Base-by-base conservation (phyloP, 2,888 invertebrate species). In the Danaus chrysippus region DNA sequence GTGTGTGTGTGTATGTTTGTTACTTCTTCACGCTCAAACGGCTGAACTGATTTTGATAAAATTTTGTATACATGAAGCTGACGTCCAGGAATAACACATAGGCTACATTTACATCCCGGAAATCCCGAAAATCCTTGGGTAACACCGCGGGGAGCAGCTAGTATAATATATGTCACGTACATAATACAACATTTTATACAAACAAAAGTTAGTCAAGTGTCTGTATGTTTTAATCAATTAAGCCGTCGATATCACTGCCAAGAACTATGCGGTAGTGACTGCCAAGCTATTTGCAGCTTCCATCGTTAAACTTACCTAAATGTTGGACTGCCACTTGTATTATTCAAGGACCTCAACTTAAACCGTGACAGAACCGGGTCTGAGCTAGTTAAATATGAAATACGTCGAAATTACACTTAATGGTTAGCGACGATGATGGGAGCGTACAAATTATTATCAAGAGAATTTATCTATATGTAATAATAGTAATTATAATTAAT, bases 171-270 rank as follows among this genome's bases (percentile, higher is more conserved):
- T 15, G 10, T 49, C 2, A 17, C n/a, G 10, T 46, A 46, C 11
- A 46, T n/a, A 9, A 46, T 46, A 2, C 3, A 13, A 46, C 13
- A 46, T 49, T 10, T 17, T 17, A 49, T 17, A 49, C 49, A 49
- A 49, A 49, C 17, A 46, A 46, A 46, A 9, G 58, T 60, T 71
- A 65, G 67, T 70, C 65, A 76, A 76, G 75, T 73, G 76, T 75
- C 73, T 75, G 72, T 78, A 75, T 56, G 68, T 64, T 69, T 68
- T 65, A 66, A 69, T 68, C 68, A 69, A 69, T 68, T 69, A 69
- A 64, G 68, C 63, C 62, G 61, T 68, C 57, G 63, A 60, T 58
- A 44, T 55, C 42, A 58, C 64, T 68, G 69, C 69, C 69, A 69
- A 69, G 68, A 69, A 63, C 63, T 66, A 63, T 61, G 63, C 56